A percentile compares a stretch with the other conserved stretches of the same genome.
Evolutionary conservation across 2,888 invertebrate genomes (phyloP).

Genomic region (Quadroppia sp.): DNA sequence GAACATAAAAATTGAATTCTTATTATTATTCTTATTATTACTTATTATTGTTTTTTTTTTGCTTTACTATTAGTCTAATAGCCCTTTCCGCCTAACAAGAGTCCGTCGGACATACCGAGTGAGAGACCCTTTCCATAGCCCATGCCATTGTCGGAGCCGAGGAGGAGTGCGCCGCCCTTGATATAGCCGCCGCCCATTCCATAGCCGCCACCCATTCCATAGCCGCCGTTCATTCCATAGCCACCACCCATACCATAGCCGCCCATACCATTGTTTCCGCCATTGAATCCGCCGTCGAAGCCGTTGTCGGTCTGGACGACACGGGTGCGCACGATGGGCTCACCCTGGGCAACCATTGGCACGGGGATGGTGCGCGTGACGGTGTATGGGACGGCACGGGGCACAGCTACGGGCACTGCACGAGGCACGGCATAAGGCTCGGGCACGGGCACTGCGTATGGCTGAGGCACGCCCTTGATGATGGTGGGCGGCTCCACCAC

Average conservation of each 20-base stretch:
- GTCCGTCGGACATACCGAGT: background rate
- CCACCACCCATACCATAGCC: background rate
- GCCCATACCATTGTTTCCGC: background rate
- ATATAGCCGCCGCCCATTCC: background rate
- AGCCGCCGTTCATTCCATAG: background rate
- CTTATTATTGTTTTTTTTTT: too few relatives aligned
- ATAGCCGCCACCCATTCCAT: background rate
- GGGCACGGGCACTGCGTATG: constrained; percentile 38
- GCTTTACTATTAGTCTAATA: background rate
- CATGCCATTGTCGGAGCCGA: too few relatives aligned
- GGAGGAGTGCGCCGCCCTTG: background rate
- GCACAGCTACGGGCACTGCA: constrained; percentile 26
- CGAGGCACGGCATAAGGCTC: constrained; percentile 35
- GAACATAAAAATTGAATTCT: too few relatives aligned
- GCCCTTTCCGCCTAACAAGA: background rate
- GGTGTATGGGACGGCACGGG: constrained; percentile 32
- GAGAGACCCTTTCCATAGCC: background rate
- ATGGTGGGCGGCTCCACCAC: constrained; percentile 31
- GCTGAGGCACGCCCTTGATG: constrained; percentile 38
- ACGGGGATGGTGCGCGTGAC: constrained; percentile 32
- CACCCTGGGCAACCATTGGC: constrained; percentile 38
- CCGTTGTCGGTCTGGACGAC: constrained; percentile 15
- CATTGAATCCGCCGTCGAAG: background rate
- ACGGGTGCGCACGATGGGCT: constrained; percentile 31
- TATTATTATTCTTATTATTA: too few relatives aligned